Evolutionary conservation across 1,140 invertebrate species (phyloP).

Genomic region (Neodiprion pinetum): DNA sequence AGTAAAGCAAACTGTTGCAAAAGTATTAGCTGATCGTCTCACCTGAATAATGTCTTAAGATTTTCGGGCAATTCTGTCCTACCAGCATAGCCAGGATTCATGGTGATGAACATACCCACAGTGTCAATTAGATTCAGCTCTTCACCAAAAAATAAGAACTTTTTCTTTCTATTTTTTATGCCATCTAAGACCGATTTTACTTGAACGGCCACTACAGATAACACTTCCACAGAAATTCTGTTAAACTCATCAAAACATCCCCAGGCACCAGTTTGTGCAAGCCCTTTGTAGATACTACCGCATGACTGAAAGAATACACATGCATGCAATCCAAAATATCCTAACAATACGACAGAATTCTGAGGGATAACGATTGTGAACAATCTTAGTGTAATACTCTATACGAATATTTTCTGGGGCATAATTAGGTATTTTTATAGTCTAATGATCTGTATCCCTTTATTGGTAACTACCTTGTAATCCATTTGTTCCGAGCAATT

Average conservation of each 20-base stretch:
- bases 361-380: background rate
- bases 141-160: constrained; percentile 87
- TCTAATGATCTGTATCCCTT: too few species aligned
- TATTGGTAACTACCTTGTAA: constrained; percentile 69
- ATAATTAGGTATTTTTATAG: too few species aligned
- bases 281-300: constrained; percentile 90
- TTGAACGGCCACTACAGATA: constrained; percentile 92
- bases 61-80: constrained; percentile 87
- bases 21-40: constrained; percentile 16
- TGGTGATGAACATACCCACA: constrained; percentile 92
- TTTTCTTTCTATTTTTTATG: constrained; percentile 79
- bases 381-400: background rate
- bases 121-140: constrained; percentile 77
- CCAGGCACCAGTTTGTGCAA: constrained; percentile 94
- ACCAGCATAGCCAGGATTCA: constrained; percentile 93
- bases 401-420: background rate
- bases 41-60: constrained; percentile 75
- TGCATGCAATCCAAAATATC: background rate
- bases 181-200: constrained; percentile 85
- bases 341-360: background rate
- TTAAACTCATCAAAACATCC: constrained; percentile 97
- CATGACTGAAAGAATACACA: constrained; percentile 67
- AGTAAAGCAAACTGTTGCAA: too few species aligned
- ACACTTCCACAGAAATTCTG: constrained; percentile 89
- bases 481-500: constrained; percentile 98